A percentile compares a stretch with the other conserved stretches of the same genome.
Evolutionary conservation across 2,888 invertebrate genomes (phyloP).

Genomic region (Trichogramma dendrolimi): DNA sequence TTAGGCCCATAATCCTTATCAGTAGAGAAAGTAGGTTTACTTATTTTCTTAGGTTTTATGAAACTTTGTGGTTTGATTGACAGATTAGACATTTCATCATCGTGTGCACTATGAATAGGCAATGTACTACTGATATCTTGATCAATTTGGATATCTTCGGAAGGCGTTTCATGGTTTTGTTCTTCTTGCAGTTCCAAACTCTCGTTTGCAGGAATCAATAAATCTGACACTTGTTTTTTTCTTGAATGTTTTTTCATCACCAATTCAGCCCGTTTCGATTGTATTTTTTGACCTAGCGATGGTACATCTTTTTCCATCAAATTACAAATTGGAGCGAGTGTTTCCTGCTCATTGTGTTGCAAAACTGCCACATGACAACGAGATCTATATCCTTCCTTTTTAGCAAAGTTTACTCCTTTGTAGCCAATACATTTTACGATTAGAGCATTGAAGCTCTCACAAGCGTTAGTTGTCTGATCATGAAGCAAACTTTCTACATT

Average conservation of each 20-base stretch:
- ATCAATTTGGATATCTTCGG: too few species aligned
- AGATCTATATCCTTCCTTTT: conserved; percentile 1
- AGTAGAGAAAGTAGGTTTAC: too few species aligned
- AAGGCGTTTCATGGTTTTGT: too few species aligned
- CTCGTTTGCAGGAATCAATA: too few species aligned
- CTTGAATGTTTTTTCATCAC: not conserved
- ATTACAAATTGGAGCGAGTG: not conserved
- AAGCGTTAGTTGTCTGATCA: conserved; percentile 8
- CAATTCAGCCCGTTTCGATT: not conserved
- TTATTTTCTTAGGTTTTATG: too few species aligned
- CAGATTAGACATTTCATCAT: too few species aligned
- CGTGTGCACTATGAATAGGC: too few species aligned
- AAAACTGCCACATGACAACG: conserved; percentile 10
- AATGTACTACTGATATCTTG: too few species aligned
- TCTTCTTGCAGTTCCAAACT: too few species aligned
- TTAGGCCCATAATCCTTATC: conserved; percentile 9
- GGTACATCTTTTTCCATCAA: not conserved
- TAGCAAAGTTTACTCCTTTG: conserved; percentile 9
- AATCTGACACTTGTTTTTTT: not conserved
- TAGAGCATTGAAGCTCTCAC: conserved; percentile 14
- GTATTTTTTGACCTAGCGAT: not conserved
- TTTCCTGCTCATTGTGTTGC: not conserved
- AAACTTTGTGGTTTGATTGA: too few species aligned
- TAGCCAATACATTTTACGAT: conserved; percentile 8
- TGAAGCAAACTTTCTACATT: conserved; percentile 13